Evolutionary conservation across 1,140 invertebrate species (phyloP).

Genomic region (Lerema accius): DNA sequence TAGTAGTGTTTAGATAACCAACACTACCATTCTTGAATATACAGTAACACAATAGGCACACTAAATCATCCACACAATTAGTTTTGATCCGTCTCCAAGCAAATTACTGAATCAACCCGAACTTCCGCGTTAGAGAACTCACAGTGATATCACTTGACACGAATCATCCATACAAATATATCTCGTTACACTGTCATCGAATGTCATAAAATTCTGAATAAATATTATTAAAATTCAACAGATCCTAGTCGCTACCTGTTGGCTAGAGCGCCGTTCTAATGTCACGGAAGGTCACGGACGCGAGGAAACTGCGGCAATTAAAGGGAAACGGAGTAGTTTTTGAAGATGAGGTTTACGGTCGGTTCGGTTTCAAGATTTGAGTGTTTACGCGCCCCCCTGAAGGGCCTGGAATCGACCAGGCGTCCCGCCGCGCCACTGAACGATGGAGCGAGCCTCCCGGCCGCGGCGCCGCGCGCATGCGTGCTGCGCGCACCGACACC

Average conservation of each 20-base stretch:
- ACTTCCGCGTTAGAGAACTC: conserved; percentile 3
- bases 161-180: conserved; percentile 21
- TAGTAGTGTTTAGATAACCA: conserved; percentile 8
- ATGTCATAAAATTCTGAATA: conserved; percentile 29
- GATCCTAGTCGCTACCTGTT: conserved; percentile 18
- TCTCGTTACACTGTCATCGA: conserved; percentile 25
- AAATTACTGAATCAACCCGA: conserved; percentile 1
- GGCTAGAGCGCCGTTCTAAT: not conserved
- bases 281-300: conserved; percentile 7
- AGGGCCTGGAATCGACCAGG: conserved; percentile 70
- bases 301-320: not conserved
- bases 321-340: conserved; percentile 16
- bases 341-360: conserved; percentile 45
- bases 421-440: conserved; percentile 76
- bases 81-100: not conserved
- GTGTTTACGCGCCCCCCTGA: conserved; percentile 54
- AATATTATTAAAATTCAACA: conserved; percentile 28
- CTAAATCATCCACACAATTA: conserved; percentile 2
- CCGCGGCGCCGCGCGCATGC: conserved; percentile 67
- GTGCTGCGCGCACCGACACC: conserved; percentile 42
- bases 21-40: not conserved
- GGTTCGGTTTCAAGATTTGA: conserved; percentile 47
- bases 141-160: conserved; percentile 20
- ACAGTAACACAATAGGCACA: not conserved
- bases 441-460: conserved; percentile 60